A percentile compares a stretch with the other conserved stretches of the same genome.
Evolutionary conservation across 2,888 invertebrate genomes (phyloP).

Genomic region (Spicauda simplicius): DNA sequence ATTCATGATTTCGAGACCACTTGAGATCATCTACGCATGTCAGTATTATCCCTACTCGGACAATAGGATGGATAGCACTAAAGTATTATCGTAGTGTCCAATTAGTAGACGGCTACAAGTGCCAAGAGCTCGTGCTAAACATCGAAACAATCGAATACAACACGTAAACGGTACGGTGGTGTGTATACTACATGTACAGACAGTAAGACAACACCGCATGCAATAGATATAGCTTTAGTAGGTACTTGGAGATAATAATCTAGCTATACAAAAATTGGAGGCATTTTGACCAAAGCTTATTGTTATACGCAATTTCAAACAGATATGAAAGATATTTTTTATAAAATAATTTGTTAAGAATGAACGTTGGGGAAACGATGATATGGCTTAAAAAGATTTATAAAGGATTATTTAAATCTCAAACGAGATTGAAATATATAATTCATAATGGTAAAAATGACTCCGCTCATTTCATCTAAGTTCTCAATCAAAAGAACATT

Average conservation of each 20-base stretch:
- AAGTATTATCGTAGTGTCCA: not conserved
- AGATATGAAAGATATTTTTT: not conserved
- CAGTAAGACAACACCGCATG: conserved; percentile 66
- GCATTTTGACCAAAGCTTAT: conserved; percentile 42
- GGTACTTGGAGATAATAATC: conserved; percentile 5
- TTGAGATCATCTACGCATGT: not conserved
- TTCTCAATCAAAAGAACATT: not conserved
- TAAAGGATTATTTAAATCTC: no score
- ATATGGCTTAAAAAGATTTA: no score
- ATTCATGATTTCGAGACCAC: not conserved
- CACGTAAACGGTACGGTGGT: conserved; percentile 40
- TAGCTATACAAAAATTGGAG: conserved; percentile 35
- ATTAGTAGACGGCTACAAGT: no score
- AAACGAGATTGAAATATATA: not conserved
- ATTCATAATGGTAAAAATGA: conserved; percentile 43
- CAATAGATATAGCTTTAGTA: conserved; percentile 50
- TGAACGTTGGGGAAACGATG: no score
- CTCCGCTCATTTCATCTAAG: conserved; percentile 36
- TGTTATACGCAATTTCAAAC: not conserved
- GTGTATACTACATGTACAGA: conserved; percentile 43
- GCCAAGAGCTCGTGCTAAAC: conserved; percentile 61
- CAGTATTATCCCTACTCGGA: not conserved
- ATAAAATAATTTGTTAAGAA: not conserved
- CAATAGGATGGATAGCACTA: conserved; percentile 9
- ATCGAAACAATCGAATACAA: conserved; percentile 46